Percentiles rank a stretch among this genome's conserved stretches.
phyloP scores from a whole-genome alignment of 2,797 vertebrate genomes.

The Aythya fuligula region DNA sequence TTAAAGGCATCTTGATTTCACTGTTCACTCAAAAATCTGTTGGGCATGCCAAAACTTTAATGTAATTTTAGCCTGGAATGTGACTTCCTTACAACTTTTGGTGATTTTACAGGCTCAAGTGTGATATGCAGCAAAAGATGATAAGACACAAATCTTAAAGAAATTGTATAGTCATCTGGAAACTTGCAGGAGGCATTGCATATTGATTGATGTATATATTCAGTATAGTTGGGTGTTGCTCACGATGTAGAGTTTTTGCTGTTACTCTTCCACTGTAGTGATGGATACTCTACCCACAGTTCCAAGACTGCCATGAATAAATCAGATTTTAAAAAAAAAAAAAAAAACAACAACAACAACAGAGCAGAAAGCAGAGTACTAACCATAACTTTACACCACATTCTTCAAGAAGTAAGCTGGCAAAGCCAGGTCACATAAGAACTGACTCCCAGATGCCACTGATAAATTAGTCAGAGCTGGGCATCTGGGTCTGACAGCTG shows the following conservation, averaged over 20 bases:
- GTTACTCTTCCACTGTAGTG: not conserved
- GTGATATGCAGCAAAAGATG: not conserved
- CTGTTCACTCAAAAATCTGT: not conserved
- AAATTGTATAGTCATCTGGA: not conserved
- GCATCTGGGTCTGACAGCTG: slow-evolving; percentile 15
- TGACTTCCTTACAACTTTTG: not conserved
- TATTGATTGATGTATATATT: not conserved
- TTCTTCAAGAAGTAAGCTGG: not conserved
- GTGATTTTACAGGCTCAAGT: not conserved
- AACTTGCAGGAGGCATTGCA: not conserved
- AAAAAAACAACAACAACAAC: not conserved
- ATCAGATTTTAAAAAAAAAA: not conserved
- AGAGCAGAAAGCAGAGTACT: not conserved
- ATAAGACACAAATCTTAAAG: not conserved
- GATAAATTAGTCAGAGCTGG: not conserved
- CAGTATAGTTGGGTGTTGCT: not conserved
- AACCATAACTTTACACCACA: not conserved
- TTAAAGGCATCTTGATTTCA: not conserved
- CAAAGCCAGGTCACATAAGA: not conserved
- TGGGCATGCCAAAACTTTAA: not conserved
- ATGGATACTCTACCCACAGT: not conserved
- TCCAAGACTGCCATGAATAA: not conserved
- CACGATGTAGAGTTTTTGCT: not conserved
- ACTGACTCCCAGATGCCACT: not conserved
- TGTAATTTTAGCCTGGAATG: not conserved